Conservation (phyloP, 2,797 vertebrate species). For the Protonibea diacanthus region DNA sequence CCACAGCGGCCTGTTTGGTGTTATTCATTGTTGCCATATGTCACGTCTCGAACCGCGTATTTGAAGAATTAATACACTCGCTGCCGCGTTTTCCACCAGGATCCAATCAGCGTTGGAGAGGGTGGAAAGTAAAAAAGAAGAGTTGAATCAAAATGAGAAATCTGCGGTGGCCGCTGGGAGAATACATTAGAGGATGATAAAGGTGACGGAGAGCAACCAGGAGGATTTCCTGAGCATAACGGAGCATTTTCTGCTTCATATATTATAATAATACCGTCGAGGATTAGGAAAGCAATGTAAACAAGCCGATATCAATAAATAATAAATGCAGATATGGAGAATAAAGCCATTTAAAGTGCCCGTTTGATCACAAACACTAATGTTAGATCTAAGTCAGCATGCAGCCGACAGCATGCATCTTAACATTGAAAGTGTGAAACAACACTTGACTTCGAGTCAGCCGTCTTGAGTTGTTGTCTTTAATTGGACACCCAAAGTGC, state of each 20-base stretch:
- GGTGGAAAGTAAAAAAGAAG: not conserved
- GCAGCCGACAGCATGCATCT: not conserved
- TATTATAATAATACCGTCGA: constrained; percentile 32
- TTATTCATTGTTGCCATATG: constrained; percentile 1
- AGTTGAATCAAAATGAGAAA: constrained; percentile 46
- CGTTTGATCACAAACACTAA: not conserved
- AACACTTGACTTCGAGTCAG: constrained; percentile 17
- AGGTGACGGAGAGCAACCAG: constrained; percentile 47
- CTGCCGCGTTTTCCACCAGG: not conserved
- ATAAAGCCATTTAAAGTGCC: not conserved
- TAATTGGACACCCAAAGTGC: constrained; percentile 54
- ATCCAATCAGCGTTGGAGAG: constrained; percentile 1
- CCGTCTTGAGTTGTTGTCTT: not conserved
- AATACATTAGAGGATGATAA: constrained; percentile 57
- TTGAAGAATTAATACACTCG: constrained; percentile 10
- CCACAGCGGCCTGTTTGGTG: constrained; percentile 18
- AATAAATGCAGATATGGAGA: constrained; percentile 10
- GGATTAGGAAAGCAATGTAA: constrained; percentile 4
- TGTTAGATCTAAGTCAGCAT: constrained; percentile 10
- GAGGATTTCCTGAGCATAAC: constrained; percentile 49
- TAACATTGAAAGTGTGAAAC: constrained; percentile 18
- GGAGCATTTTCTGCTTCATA: constrained; percentile 45
- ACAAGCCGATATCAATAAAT: constrained; percentile 23
- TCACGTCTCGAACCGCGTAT: constrained; percentile 6
- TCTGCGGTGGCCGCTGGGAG: constrained; percentile 31